Evolutionary conservation across 2,113 vertebrate genomes (phyloP).

Genomic region (Nymphicus hollandicus): DNA sequence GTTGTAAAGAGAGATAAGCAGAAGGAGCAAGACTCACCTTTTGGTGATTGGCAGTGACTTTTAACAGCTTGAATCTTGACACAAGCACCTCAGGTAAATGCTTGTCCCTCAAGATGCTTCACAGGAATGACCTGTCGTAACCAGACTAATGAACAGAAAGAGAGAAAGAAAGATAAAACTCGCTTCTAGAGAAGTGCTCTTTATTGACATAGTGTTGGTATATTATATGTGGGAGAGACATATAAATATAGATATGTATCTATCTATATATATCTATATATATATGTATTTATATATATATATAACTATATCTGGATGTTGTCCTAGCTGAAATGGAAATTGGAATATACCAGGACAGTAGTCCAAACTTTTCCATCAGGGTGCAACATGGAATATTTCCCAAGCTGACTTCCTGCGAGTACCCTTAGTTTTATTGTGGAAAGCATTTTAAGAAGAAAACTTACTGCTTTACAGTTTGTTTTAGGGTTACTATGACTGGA

Average conservation of each 20-base stretch:
- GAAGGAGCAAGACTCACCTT: constrained; percentile 16
- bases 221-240: not conserved
- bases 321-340: not conserved
- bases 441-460: not conserved
- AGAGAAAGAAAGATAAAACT: constrained; percentile 16
- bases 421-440: not conserved
- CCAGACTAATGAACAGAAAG: constrained; percentile 6
- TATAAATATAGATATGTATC: not conserved
- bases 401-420: not conserved
- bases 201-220: not conserved
- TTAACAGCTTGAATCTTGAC: constrained; percentile 34
- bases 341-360: not conserved
- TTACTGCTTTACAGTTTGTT: not conserved
- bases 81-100: constrained; percentile 20
- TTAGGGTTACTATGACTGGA: not conserved
- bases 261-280: not conserved
- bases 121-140: constrained; percentile 1
- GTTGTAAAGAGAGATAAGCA: constrained; percentile 22
- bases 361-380: not conserved
- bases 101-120: not conserved
- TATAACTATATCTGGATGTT: not conserved
- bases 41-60: constrained; percentile 49
- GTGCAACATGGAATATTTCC: not conserved
- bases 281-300: not conserved
- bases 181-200: not conserved